Evolutionary conservation across 2,888 invertebrate species (phyloP), one percentile per base, ranked within the genome.

Genomic region (Caenorhabditis sp.): DNA sequence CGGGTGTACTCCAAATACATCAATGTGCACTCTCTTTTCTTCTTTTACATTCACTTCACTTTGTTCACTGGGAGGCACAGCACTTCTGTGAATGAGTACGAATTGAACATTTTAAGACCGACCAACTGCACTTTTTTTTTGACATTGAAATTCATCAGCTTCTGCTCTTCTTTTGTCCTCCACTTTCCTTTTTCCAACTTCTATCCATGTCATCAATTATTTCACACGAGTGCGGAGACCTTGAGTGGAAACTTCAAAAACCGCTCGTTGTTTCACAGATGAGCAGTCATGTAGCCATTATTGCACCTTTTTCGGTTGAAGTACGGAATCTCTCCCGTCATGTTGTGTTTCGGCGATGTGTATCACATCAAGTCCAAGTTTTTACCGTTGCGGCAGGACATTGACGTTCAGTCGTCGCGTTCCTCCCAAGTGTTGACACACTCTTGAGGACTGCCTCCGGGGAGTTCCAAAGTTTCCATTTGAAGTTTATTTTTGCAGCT

Each of bases 341-440:
- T 32, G 6, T 40, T 40, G 55, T 32, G 20, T 53, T 56, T 18
- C 18, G 18, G 9, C 24, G n/a, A 58, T 74, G 44, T 47, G 72
- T 74, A 60, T 65, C 67, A 62, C 50, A 58, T 58, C 65, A 22
- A 47, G 40, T 61, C 61, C 56, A n/a, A 32, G 20, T 56, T 65
- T 71, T 32, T 61, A 61, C 51, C 53, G 67, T 50, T 22, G 64
- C 53, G 1, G 51, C 50, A 3, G 50, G 20, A 13, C 53, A 40
- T 62, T 53, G 60, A 37, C 76, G 76, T 67, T 76, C 74, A n/a
- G n/a, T n/a, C n/a, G n/a, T 51, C 51, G 51, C 1, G 44, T 44
- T 40, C 61, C 67, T 18, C 67, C 53, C 55, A 68, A 76, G 76
- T 76, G 76, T 76, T 76, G 76, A 76, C 76, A 76, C 40, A 74